Conservation (phyloP, 2,888 invertebrate species). For the Lamellibrachia columna region DNA sequence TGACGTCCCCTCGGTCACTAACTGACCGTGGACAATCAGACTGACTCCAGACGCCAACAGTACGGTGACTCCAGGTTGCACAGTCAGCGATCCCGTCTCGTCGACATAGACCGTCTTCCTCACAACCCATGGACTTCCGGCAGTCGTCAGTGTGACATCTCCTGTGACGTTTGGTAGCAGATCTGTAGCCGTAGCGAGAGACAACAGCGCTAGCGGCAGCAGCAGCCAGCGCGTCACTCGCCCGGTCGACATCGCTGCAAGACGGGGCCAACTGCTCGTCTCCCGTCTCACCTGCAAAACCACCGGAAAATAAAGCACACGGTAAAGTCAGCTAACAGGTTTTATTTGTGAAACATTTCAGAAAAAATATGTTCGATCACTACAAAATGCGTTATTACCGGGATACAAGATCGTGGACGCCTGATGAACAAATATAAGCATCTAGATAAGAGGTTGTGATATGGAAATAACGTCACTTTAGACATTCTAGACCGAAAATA, state of each 20-base stretch:
- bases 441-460: too few relatives aligned
- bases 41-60: background rate
- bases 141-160: background rate
- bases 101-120: slow-evolving; percentile 8
- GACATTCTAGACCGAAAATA: too few relatives aligned
- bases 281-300: background rate
- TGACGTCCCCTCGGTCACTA: background rate
- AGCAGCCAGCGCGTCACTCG: background rate
- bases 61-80: background rate
- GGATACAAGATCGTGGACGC: too few relatives aligned
- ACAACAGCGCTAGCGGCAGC: slow-evolving; percentile 4
- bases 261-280: background rate
- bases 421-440: too few relatives aligned
- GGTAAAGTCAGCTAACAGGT: too few relatives aligned
- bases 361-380: too few relatives aligned
- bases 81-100: background rate
- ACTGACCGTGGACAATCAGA: background rate
- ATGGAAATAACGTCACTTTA: too few relatives aligned
- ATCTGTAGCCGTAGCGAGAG: background rate
- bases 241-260: background rate
- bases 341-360: too few relatives aligned
- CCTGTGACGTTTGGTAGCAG: background rate
- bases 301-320: too few relatives aligned
- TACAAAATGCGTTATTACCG: too few relatives aligned
- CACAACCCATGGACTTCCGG: background rate